Percentiles rank a stretch among this genome's conserved stretches.
These are phyloP conservation scores for Alligator sinensis DNA, from an alignment of 2,113 vertebrate genomes.

Conservation along the genomic window DNA sequence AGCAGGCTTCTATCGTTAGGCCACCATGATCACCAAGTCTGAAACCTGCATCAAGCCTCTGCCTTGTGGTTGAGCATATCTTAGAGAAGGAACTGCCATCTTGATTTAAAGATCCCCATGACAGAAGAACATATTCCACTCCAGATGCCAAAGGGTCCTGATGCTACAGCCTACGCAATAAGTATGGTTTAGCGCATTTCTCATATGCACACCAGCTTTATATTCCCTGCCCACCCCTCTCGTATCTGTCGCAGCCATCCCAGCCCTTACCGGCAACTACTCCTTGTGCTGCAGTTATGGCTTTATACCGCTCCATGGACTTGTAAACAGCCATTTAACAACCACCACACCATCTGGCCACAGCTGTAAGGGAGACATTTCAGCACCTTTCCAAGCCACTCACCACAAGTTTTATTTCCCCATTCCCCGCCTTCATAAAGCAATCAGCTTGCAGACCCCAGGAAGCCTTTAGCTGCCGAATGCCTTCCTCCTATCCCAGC, in stretches of 20 bases:
- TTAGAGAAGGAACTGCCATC: background rate
- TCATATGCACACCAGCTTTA: background rate
- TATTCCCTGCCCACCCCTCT: background rate
- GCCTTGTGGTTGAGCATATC: background rate
- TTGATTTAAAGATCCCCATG: background rate
- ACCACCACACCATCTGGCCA: background rate
- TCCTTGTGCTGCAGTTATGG: background rate
- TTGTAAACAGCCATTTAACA: background rate
- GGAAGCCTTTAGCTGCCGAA: background rate
- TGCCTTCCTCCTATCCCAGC: background rate
- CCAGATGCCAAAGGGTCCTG: background rate
- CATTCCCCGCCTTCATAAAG: background rate
- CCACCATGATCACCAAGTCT: background rate
- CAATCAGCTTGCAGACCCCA: background rate
- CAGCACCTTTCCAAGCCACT: background rate
- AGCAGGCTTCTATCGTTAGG: background rate
- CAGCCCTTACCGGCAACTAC: background rate
- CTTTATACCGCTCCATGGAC: background rate
- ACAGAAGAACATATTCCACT: background rate
- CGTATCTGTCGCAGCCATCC: background rate
- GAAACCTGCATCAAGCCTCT: fast-evolving
- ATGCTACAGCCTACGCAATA: background rate
- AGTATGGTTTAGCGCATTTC: conserved; percentile 28
- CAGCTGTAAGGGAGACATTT: background rate
- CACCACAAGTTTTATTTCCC: background rate